phyloP scores from a whole-genome alignment of 2,888 invertebrate species.

The Diarsia mendica region DNA sequence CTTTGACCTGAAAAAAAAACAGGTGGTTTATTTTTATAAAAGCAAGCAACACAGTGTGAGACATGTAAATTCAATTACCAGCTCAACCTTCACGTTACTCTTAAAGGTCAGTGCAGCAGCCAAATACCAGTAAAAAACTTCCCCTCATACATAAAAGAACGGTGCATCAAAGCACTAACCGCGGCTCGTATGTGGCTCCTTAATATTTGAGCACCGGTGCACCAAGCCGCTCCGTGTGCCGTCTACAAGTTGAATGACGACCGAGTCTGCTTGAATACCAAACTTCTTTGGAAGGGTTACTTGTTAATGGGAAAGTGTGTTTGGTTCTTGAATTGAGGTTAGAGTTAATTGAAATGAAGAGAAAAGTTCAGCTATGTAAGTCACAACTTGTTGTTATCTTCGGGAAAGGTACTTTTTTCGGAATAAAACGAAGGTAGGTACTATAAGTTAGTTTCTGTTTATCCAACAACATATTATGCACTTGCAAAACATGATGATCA shows the following conservation, averaged over 20 bases:
- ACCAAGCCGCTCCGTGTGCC: conserved; percentile 3
- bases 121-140: neutral
- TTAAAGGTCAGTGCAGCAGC: neutral
- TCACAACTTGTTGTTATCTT: no score
- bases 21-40: neutral
- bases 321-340: neutral
- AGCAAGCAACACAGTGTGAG: neutral
- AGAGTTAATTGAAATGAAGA: neutral
- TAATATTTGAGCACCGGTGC: conserved; percentile 37
- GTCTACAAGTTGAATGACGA: conserved; percentile 28
- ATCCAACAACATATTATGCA: no score
- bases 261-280: neutral
- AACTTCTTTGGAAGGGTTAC: neutral
- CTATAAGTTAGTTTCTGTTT: no score
- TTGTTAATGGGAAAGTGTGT: neutral
- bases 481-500: no score
- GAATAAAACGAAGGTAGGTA: no score
- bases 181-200: neutral
- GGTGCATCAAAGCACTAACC: neutral
- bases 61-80: neutral
- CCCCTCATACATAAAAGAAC: conserved; percentile 16
- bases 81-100: neutral
- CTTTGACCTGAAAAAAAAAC: no score
- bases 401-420: no score
- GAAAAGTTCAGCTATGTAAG: no score